Conservation (phyloP, 1,140 invertebrate genomes). For the Macrotrachela quadricornifera region DNA sequence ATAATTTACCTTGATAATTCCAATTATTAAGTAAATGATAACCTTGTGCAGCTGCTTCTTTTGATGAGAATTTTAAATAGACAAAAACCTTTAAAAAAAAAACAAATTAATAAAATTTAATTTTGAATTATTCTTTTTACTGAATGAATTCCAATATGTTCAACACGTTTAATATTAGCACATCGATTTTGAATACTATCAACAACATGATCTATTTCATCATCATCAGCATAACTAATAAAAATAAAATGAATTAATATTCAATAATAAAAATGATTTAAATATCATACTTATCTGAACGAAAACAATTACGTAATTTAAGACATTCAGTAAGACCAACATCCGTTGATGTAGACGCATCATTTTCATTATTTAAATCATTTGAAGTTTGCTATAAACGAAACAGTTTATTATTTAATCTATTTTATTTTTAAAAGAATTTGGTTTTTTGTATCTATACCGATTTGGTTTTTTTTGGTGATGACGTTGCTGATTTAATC, state of each 20-base stretch:
- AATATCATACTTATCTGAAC: slow-evolving; percentile 39
- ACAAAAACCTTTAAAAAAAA: no score
- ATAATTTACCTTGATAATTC: slow-evolving; percentile 77
- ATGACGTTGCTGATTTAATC: slow-evolving; percentile 42
- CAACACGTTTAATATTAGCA: slow-evolving; percentile 4
- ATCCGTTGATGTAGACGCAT: slow-evolving; percentile 52
- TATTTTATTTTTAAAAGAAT: no score
- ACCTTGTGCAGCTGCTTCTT: no score
- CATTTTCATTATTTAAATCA: slow-evolving; percentile 46
- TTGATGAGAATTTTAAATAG: no score
- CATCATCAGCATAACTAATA: neutral
- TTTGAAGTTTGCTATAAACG: slow-evolving; percentile 47
- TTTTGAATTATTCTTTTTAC: no score
- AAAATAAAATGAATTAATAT: neutral
- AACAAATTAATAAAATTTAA: no score
- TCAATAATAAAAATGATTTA: neutral
- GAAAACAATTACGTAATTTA: slow-evolving; percentile 86
- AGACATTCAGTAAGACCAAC: slow-evolving; percentile 56
- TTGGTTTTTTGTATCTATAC: neutral
- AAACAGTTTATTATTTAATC: no score
- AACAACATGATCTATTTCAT: neutral
- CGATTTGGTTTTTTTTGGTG: slow-evolving; percentile 22
- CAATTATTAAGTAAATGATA: slow-evolving; percentile 37
- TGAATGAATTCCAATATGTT: no score
- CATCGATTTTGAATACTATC: slow-evolving; percentile 21